Percentiles rank a stretch among this genome's conserved stretches.
phyloP scores from a whole-genome alignment of 1,140 invertebrate species.

The Thalassaphorura encarpata region DNA sequence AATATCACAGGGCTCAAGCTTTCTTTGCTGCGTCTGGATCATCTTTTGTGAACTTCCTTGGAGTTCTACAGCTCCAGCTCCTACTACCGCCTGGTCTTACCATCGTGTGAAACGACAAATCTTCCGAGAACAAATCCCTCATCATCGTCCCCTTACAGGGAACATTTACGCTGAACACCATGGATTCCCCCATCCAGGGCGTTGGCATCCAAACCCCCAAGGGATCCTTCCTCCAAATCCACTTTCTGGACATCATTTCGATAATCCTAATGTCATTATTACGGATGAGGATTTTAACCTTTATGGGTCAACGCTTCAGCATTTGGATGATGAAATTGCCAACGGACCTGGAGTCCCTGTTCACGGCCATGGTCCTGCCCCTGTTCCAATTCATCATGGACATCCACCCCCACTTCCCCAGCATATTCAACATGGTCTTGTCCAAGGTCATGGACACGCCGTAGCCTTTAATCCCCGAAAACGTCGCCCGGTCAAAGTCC shows the following conservation, averaged over 20 bases:
- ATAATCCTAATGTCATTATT: slow-evolving; percentile 3
- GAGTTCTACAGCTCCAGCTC: too few species aligned
- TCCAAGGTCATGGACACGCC: too few species aligned
- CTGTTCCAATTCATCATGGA: not conserved
- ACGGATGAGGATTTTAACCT: slow-evolving; percentile 7
- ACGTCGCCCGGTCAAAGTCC: too few species aligned
- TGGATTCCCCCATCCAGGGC: slow-evolving; percentile 20
- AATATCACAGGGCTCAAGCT: too few species aligned
- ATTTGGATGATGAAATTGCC: not conserved
- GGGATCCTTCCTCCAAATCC: not conserved
- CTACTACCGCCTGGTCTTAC: too few species aligned
- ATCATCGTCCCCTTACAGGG: slow-evolving; percentile 16
- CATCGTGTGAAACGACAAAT: slow-evolving; percentile 13
- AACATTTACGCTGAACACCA: slow-evolving; percentile 17
- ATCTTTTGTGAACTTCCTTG: too few species aligned
- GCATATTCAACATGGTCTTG: not conserved
- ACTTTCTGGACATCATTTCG: slow-evolving; percentile 4
- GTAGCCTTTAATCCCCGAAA: too few species aligned
- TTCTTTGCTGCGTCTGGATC: too few species aligned
- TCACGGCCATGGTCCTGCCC: not conserved
- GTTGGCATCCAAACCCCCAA: slow-evolving; percentile 9
- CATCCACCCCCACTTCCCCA: not conserved
- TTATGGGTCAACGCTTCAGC: slow-evolving; percentile 9
- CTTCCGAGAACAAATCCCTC: slow-evolving; percentile 19
- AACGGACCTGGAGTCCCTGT: not conserved